Base-by-base conservation (phyloP, 1,140 invertebrate genomes). In the Saccostrea glomerata region DNA sequence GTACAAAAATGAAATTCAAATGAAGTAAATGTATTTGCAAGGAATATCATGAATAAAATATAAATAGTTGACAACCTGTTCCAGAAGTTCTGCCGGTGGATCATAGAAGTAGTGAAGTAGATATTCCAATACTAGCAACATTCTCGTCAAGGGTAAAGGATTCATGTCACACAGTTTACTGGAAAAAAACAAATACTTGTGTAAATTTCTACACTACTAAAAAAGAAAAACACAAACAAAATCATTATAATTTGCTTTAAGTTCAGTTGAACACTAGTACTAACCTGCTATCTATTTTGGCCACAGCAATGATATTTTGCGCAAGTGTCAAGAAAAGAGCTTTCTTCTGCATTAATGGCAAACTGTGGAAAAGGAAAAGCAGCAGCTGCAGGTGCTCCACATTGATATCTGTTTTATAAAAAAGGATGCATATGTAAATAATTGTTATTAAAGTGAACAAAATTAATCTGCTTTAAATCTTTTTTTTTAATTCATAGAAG, bases 341-440 rank as follows among this genome's bases (percentile, higher is more conserved):
- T 95, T 99, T 99, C 94, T 99, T 99, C 95, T 99, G 98, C 97
- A 99, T 99, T 47, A 99, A 95, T 92, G 98, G 98, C 47, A 99
- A 94, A 4, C 98, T 98, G 94, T 99, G 98, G 94, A 99, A 99
- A 1, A 99, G 95, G 94, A 99, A 99, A 0, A 99, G 96, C 89
- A 99, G 95, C 13, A 99, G 95, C 94, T 99, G 98, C 0, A 98
- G 97, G 95, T 99, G 98, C 94, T 99, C 98, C 13, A 99, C 98
- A 95, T 99, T 99, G 58, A 99, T 89, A 90, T 94, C 94, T 95
- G 92, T 15, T 92, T 90, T 87, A 77, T 9, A 89, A 70, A 70
- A 60, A 60, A 17, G 60, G 17, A 86, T 13, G 6, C n/a, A 56
- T 6, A 5, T 54, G 11, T n/a, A 54, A 23, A 54, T 54, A 40